These are phyloP conservation scores for Diarsia rubi DNA, from an alignment of 2,888 invertebrate species.

Conservation along the genomic window DNA sequence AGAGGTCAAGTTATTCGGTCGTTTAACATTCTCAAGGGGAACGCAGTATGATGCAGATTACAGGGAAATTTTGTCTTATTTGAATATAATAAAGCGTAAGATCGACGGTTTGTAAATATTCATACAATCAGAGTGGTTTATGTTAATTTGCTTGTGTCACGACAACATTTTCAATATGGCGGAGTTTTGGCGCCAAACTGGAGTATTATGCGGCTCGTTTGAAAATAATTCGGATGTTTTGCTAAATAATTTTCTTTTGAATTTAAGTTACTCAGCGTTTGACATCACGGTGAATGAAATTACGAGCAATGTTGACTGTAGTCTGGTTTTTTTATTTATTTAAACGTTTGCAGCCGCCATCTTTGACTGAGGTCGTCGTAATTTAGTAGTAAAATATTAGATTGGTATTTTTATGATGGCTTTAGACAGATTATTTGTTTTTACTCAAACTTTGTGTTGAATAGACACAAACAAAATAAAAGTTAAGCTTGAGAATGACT, in stretches of 20 bases:
- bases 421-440: not conserved
- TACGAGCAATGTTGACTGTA: not conserved
- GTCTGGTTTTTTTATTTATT: constrained; percentile 23
- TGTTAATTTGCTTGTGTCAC: constrained; percentile 67
- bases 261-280: constrained; percentile 18
- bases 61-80: constrained; percentile 68
- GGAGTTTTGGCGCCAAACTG: constrained; percentile 65
- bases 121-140: constrained; percentile 69
- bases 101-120: constrained; percentile 70
- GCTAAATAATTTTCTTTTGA: constrained; percentile 49
- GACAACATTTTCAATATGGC: constrained; percentile 69
- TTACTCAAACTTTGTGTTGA: not conserved
- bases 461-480: not conserved
- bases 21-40: constrained; percentile 54
- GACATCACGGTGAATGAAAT: constrained; percentile 23
- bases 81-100: constrained; percentile 70
- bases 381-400: not conserved
- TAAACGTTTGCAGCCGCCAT: constrained; percentile 6
- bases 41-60: constrained; percentile 63
- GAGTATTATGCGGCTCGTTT: constrained; percentile 61
- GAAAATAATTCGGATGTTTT: constrained; percentile 61
- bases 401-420: not conserved
- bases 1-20: constrained; percentile 35
- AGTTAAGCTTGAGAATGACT: not conserved
- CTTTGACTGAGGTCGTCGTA: constrained; percentile 1